Base-by-base conservation (phyloP, 2,888 invertebrate species). In the Rutpela maculata region DNA sequence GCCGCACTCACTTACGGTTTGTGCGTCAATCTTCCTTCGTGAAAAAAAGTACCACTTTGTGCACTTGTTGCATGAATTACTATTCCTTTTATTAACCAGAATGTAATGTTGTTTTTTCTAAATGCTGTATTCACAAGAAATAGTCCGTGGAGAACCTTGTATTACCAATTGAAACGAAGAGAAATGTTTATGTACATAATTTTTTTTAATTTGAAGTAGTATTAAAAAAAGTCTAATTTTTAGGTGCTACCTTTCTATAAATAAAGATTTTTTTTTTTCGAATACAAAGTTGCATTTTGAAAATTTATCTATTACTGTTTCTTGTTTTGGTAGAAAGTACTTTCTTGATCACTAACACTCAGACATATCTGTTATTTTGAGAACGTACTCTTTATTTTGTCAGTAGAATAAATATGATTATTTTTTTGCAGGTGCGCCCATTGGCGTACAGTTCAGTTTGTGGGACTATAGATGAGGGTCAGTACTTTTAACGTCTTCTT, bases 361-460 rank as follows among this genome's bases (percentile, higher is more conserved):
- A 43, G 38, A 38, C 12, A 11, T 43, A 7, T 38, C 11, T 38
- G 43, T 12, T 43, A 43, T 43, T 43, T 43, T 43, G 12, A 2
- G 43, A 43, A 43, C 12, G 43, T 43, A 3, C 12, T 43, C 4
- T 50, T 50, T 50, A 15, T 15, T n/a, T 50, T 50, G 50, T 50
- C 12, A 18, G 12, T 57, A 18, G 55, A 43, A 7, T 38, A 60
- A 70, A 70, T 12, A 12, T 62, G 15, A 38, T 70, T 43, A 70
- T 75, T 78, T 80, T 72, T 76, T 80, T 80, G 43, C 78, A 80
- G 80, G 70, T 65, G 59, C 76, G 75, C 73, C 80, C 80, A 35
- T 57, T 78, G 80, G 80, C 80, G 77, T 78, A 76, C 74, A 80
- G 80, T 78, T 78, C 80, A 68, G 67, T 77, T 59, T 78, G 78